These are phyloP conservation scores for Diarsia mendica DNA, from an alignment of 2,888 invertebrate species.

Conservation along the genomic window DNA sequence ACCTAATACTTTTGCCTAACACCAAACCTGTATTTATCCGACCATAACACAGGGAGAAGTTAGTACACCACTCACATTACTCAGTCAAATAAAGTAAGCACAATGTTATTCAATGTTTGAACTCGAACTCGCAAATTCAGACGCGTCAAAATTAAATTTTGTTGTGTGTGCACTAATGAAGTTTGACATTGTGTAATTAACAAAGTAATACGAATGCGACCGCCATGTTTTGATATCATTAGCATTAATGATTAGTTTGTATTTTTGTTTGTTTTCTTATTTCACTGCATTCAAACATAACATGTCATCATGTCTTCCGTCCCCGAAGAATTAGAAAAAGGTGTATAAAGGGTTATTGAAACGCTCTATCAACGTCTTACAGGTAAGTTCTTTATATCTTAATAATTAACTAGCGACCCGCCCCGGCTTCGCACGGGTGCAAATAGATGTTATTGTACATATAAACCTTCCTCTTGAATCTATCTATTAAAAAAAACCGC, in stretches of 20 bases:
- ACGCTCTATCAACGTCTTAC: too few species aligned
- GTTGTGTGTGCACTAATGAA: slow-evolving; percentile 57
- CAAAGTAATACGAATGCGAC: slow-evolving; percentile 47
- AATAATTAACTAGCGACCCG: too few species aligned
- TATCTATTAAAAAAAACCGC: too few species aligned
- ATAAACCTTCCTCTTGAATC: too few species aligned
- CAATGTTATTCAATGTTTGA: slow-evolving; percentile 49
- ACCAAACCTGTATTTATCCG: background rate
- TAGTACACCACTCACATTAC: slow-evolving; percentile 14
- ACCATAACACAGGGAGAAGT: slow-evolving; percentile 1
- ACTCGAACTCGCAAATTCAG: slow-evolving; percentile 36
- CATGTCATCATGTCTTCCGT: background rate
- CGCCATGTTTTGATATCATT: slow-evolving; percentile 66
- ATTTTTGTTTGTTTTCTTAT: slow-evolving; percentile 30
- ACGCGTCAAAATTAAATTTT: slow-evolving; percentile 46
- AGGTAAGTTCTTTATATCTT: too few species aligned
- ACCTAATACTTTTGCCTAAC: too few species aligned
- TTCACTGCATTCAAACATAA: background rate
- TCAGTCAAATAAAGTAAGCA: slow-evolving; percentile 45
- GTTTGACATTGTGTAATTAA: slow-evolving; percentile 60
- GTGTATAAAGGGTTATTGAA: too few species aligned
- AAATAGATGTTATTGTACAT: too few species aligned
- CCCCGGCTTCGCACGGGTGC: too few species aligned
- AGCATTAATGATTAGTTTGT: slow-evolving; percentile 38
- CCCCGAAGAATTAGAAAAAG: background rate